These are phyloP conservation scores for Tolypeutes matacus DNA, from an alignment of 2,797 vertebrate genomes.

Conservation along the genomic window DNA sequence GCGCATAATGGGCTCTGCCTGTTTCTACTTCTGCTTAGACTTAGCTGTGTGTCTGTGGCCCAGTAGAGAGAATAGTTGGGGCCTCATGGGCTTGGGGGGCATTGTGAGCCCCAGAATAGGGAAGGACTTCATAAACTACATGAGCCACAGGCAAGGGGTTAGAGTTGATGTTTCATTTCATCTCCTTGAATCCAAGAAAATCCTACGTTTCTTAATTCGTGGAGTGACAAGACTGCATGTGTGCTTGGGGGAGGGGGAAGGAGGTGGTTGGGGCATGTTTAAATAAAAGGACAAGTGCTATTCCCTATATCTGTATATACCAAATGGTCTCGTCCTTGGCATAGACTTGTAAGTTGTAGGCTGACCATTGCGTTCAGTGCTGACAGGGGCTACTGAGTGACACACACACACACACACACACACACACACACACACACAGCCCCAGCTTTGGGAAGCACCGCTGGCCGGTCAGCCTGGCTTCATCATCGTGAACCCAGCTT, in stretches of 20 bases:
- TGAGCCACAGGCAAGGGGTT: fast-evolving
- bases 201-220: background rate
- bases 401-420: too few relatives aligned
- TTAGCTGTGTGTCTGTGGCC: background rate
- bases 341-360: background rate
- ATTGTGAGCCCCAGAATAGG: fast-evolving
- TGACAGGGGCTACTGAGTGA: background rate
- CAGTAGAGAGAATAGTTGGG: fast-evolving
- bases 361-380: fast-evolving
- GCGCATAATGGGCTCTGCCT: fast-evolving
- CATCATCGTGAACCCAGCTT: background rate
- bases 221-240: fast-evolving
- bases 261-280: fast-evolving
- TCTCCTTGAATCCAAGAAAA: background rate
- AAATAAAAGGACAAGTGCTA: background rate
- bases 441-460: fast-evolving
- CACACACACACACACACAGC: too few relatives aligned
- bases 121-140: fast-evolving
- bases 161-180: fast-evolving
- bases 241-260: too few relatives aligned
- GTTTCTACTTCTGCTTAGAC: background rate
- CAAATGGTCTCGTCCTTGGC: background rate
- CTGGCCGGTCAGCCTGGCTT: fast-evolving
- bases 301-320: fast-evolving
- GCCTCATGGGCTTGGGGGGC: background rate